phyloP scores from a whole-genome alignment of 2,113 vertebrate genomes.

The Arvicanthis niloticus region DNA sequence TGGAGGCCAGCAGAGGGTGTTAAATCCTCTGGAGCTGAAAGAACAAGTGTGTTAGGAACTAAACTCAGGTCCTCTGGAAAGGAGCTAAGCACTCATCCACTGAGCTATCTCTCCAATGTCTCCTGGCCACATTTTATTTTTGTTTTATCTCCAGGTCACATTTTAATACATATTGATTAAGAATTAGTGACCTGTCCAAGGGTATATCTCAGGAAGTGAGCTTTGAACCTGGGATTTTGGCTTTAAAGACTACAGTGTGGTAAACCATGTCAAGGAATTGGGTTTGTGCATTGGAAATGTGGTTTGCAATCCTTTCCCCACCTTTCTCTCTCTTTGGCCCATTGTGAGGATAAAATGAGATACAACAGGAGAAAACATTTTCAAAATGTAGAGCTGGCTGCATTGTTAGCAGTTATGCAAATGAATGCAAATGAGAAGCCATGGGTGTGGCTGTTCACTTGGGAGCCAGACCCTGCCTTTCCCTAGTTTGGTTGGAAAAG shows the following conservation, averaged over 20 bases:
- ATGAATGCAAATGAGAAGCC: slow-evolving; percentile 63
- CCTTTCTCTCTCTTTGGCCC: background rate
- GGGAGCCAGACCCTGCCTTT: slow-evolving; percentile 2
- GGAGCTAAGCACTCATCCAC: background rate
- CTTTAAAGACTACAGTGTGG: background rate
- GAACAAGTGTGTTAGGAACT: background rate
- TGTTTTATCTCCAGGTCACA: background rate
- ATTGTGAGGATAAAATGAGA: slow-evolving; percentile 74
- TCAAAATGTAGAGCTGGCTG: slow-evolving; percentile 69
- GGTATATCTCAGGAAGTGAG: background rate
- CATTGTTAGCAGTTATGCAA: slow-evolving; percentile 66
- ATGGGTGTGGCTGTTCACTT: slow-evolving; percentile 72
- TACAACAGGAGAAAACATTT: slow-evolving; percentile 56
- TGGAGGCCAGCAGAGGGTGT: background rate
- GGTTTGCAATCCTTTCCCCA: background rate
- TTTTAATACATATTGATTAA: slow-evolving; percentile 29
- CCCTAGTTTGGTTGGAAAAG: background rate
- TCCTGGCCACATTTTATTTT: background rate
- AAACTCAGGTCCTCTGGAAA: too few relatives aligned
- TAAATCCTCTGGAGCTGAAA: background rate
- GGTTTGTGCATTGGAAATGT: background rate
- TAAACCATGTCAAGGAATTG: background rate
- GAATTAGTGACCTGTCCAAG: slow-evolving; percentile 13
- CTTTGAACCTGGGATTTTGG: slow-evolving; percentile 19
- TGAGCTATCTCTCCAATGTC: background rate